These are phyloP conservation scores for Chromis chromis DNA, from an alignment of 2,797 vertebrate genomes.

Conservation along the genomic window DNA sequence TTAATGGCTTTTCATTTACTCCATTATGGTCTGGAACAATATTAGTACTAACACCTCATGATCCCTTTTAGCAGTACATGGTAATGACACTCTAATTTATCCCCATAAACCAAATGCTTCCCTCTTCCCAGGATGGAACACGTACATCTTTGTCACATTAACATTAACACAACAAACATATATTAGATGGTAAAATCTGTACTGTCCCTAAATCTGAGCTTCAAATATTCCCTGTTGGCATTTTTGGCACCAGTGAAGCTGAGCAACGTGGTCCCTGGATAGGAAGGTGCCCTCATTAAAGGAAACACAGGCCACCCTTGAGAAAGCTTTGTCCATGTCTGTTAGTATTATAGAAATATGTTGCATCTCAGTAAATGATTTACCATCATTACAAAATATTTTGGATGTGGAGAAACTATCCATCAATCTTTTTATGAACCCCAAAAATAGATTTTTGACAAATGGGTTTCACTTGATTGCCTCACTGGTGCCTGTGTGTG, in stretches of 20 bases:
- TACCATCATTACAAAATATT: no score
- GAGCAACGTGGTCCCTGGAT: neutral
- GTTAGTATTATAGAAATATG: no score
- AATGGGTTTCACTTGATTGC: neutral
- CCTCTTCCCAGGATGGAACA: no score
- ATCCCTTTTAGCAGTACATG: neutral
- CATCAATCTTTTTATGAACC: neutral
- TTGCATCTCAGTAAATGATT: neutral
- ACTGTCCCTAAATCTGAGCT: neutral
- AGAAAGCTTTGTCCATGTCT: no score
- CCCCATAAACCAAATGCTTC: neutral
- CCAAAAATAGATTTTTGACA: neutral
- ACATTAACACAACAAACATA: neutral
- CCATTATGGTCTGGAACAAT: neutral
- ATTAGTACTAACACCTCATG: neutral
- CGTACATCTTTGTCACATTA: neutral
- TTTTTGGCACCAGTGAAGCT: neutral
- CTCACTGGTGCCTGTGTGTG: neutral
- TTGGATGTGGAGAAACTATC: no score
- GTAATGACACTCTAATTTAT: neutral
- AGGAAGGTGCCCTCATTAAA: no score
- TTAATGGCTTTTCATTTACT: constrained; percentile 28
- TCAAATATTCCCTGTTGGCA: neutral
- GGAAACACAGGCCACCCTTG: no score
- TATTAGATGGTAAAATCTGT: neutral